Evolutionary conservation across 1,140 invertebrate species (phyloP).

Genomic region (Lerema accius): DNA sequence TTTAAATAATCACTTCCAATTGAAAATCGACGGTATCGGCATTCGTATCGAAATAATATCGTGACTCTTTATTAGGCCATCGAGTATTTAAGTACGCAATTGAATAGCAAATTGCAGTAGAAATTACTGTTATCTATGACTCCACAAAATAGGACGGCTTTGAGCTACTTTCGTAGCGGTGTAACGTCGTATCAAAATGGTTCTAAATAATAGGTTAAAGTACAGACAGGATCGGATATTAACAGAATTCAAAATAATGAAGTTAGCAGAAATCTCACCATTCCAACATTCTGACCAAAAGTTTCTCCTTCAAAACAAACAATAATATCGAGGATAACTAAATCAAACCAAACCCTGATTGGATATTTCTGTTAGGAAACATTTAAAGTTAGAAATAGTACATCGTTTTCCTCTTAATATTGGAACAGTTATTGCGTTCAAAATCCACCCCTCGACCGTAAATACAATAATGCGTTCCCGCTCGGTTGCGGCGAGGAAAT

Average conservation of each 20-base stretch:
- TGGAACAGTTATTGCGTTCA: constrained; percentile 13
- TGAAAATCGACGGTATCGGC: too few relatives aligned
- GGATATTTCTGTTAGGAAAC: constrained; percentile 1
- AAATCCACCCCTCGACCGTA: constrained; percentile 10
- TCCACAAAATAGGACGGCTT: background rate
- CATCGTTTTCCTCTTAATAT: constrained; percentile 4
- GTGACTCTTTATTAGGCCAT: background rate
- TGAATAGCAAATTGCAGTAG: background rate
- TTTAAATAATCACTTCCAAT: too few relatives aligned
- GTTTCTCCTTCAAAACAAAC: background rate
- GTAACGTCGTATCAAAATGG: too few relatives aligned
- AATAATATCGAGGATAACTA: background rate
- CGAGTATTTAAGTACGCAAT: constrained; percentile 13
- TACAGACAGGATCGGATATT: too few relatives aligned
- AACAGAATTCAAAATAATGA: too few relatives aligned
- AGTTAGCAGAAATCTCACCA: too few relatives aligned
- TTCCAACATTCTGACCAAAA: too few relatives aligned
- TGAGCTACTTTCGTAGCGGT: constrained; percentile 5
- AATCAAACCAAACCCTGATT: background rate
- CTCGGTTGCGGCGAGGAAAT: constrained; percentile 42
- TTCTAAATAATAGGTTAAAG: too few relatives aligned
- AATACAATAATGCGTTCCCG: constrained; percentile 41
- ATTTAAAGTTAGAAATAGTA: constrained; percentile 6
- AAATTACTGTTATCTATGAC: constrained; percentile 13
- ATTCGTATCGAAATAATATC: background rate